A percentile compares a stretch with the other conserved stretches of the same genome.
phyloP scores from a whole-genome alignment of 2,888 invertebrate genomes.

The Strigamia maritima region DNA sequence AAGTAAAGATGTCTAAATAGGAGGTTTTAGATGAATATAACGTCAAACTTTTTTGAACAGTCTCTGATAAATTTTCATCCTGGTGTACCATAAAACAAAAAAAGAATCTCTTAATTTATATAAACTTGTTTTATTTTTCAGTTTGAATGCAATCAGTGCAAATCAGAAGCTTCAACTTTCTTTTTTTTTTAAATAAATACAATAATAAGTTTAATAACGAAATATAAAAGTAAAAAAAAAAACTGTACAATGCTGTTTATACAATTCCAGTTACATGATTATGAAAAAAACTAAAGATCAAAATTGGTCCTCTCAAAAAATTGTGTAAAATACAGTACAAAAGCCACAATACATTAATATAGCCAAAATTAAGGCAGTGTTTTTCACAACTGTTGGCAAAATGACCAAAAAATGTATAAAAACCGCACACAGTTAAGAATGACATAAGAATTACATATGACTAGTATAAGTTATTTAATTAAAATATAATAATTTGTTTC shows the following conservation, averaged over 20 bases:
- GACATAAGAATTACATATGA: neutral
- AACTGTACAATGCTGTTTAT: neutral
- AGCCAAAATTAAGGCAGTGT: neutral
- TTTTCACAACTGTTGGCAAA: too few relatives aligned
- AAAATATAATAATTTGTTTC: neutral
- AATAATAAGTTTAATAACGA: neutral
- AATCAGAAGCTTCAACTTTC: too few relatives aligned
- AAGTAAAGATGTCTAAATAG: too few relatives aligned
- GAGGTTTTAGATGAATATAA: too few relatives aligned
- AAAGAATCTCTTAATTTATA: too few relatives aligned
- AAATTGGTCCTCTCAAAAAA: neutral
- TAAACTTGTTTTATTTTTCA: too few relatives aligned
- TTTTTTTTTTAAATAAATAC: neutral
- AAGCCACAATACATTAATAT: neutral
- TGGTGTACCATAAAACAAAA: too few relatives aligned
- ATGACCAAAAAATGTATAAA: too few relatives aligned
- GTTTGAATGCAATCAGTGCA: too few relatives aligned
- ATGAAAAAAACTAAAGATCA: neutral
- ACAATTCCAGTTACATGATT: neutral
- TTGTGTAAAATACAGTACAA: neutral
- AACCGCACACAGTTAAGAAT: neutral
- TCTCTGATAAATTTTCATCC: too few relatives aligned
- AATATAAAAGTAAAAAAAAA: neutral
- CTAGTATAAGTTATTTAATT: neutral
- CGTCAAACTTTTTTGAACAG: too few relatives aligned